phyloP scores from a whole-genome alignment of 2,797 vertebrate species.

The Balearica regulorum region DNA sequence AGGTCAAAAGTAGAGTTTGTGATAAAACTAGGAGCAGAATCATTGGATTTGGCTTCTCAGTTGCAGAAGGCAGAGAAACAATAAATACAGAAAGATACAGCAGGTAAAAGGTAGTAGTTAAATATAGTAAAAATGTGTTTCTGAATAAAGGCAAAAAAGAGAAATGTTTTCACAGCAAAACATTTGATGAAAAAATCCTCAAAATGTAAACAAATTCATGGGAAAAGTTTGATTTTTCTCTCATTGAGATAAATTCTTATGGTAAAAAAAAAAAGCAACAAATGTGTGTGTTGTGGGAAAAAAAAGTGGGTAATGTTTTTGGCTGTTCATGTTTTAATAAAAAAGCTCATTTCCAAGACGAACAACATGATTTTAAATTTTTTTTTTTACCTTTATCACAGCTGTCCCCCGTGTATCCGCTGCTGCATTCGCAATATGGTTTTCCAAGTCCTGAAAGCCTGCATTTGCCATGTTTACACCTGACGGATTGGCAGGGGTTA shows the following conservation, averaged over 20 bases:
- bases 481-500: slow-evolving; percentile 86
- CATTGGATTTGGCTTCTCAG: slow-evolving; percentile 67
- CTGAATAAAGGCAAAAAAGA: slow-evolving; percentile 29
- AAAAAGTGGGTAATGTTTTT: slow-evolving; percentile 4
- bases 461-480: slow-evolving; percentile 94
- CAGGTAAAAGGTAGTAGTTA: slow-evolving; percentile 57
- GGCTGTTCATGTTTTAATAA: background rate
- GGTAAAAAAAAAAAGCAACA: background rate
- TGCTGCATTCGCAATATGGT: slow-evolving; percentile 93
- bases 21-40: slow-evolving; percentile 72
- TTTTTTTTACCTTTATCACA: slow-evolving; percentile 88
- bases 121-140: slow-evolving; percentile 49
- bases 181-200: slow-evolving; percentile 15
- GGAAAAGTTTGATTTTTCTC: background rate
- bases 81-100: slow-evolving; percentile 60
- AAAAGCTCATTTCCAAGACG: background rate
- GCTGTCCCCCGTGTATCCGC: slow-evolving; percentile 91
- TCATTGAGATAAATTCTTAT: background rate
- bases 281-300: background rate
- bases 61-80: slow-evolving; percentile 60
- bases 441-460: slow-evolving; percentile 91
- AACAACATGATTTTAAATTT: background rate
- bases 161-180: slow-evolving; percentile 46
- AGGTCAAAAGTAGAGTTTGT: slow-evolving; percentile 79
- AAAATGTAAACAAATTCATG: slow-evolving; percentile 14